Base-by-base conservation (phyloP, 1,140 invertebrate species). In the Branchinecta lindahli region DNA sequence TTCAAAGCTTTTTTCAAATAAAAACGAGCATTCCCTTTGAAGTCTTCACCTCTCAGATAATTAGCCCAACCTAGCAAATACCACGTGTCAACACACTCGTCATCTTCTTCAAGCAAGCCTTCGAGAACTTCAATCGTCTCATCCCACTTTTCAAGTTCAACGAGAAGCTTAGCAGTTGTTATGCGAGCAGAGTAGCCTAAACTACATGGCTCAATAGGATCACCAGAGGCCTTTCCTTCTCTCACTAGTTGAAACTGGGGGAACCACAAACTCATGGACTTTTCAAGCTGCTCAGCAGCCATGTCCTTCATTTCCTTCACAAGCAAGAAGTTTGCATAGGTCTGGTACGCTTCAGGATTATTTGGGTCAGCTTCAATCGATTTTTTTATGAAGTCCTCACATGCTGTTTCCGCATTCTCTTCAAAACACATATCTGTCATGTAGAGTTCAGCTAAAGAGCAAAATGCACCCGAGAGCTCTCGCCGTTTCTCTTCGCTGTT, bases 391-490 rank as follows among this genome's bases (percentile, higher is more conserved):
- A 15, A 61, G 12, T 61, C 12, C 18, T 61, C 52, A 61, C 52
- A 61, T 6, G 18, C 12, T 15, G 52, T 15, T 61, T 61, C 52
- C 6, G 52, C 52, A 61, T 61, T 61, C 2, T 61, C 52, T 61
- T 61, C 52, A 61, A 61, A 61, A 61, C 52, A 61, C 18, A 61
- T 15, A 61, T 61, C 52, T 20, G 52, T 61, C 52, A 61, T 61
- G 18, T 61, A 61, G 12, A 61, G 52, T 61, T 61, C 52, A 61
- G 12, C 18, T 61, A 61, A 61, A 3, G 52, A 61, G 52, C 52
- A 61, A 61, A 15, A 61, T 61, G 52, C 52, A 3, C 12, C 12
- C 12, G 52, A 61, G 18, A 61, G 12, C 18, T 61, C 52, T 20
- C 18, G 12, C 12, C 18, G 52, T 15, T 15, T 61, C 12, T 20